phyloP scores from a whole-genome alignment of 1,140 invertebrate species.

The Drosophila mojavensis region DNA sequence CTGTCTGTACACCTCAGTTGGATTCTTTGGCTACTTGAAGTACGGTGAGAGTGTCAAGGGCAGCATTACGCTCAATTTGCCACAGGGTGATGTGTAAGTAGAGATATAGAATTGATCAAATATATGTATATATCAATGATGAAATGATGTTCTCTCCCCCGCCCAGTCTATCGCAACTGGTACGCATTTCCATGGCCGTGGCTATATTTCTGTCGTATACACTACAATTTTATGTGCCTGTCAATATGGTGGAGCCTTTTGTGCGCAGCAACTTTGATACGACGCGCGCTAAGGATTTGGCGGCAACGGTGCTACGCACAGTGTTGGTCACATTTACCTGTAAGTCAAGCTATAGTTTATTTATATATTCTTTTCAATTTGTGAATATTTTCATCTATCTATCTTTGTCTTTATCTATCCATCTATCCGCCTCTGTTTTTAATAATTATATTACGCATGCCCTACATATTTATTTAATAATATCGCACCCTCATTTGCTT shows the following conservation, averaged over 20 bases:
- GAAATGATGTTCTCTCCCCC: conserved; percentile 13
- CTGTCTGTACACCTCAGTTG: conserved; percentile 92
- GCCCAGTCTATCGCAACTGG: conserved; percentile 91
- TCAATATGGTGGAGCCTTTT: conserved; percentile 93
- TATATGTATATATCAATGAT: background rate
- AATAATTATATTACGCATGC: no score
- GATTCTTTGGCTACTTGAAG: conserved; percentile 96
- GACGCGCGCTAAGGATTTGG: conserved; percentile 86
- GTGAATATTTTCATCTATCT: background rate
- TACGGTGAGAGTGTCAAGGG: conserved; percentile 92
- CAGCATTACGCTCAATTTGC: conserved; percentile 94
- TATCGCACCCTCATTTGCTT: no score
- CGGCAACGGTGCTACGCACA: conserved; percentile 89
- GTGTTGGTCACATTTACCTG: conserved; percentile 91
- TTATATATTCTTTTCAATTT: background rate
- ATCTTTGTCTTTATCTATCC: background rate
- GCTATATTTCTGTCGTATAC: conserved; percentile 95
- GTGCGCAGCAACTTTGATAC: conserved; percentile 87
- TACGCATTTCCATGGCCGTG: conserved; percentile 92
- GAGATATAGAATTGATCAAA: background rate
- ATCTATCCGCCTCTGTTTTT: no score
- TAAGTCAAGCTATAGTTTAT: conserved; percentile 85
- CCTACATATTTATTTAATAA: no score
- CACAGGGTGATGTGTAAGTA: conserved; percentile 89
- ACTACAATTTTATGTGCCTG: conserved; percentile 96